phyloP scores from a whole-genome alignment of 2,113 vertebrate species.

The Diadophis punctatus region DNA sequence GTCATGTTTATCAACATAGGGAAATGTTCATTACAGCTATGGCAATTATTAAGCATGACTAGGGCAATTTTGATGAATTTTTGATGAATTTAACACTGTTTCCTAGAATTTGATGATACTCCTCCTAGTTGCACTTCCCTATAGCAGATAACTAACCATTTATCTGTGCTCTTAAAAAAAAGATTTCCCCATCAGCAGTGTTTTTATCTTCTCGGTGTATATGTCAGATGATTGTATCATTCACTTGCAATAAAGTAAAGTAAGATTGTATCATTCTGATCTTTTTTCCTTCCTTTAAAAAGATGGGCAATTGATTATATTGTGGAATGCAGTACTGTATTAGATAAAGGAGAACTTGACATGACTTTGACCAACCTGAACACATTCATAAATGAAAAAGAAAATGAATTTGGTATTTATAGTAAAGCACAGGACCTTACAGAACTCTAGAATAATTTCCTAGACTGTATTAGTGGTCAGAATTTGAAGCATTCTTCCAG shows the following conservation, averaged over 20 bases:
- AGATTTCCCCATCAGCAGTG: not conserved
- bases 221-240: not conserved
- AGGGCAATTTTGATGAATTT: not conserved
- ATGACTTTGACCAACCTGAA: not conserved
- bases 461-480: not conserved
- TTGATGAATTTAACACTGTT: not conserved
- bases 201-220: not conserved
- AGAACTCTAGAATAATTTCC: not conserved
- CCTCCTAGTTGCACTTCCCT: not conserved
- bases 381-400: not conserved
- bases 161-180: not conserved
- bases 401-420: not conserved
- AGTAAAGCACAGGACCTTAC: not conserved
- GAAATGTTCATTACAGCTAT: not conserved
- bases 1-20: not conserved
- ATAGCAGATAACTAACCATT: not conserved
- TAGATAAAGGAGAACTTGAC: not conserved
- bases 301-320: not conserved
- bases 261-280: not conserved
- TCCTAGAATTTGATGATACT: not conserved
- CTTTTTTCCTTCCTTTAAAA: not conserved
- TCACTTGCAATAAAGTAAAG: not conserved
- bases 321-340: not conserved
- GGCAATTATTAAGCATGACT: not conserved
- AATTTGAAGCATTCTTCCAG: not conserved